Evolutionary conservation across 2,113 vertebrate genomes (phyloP).

Genomic region (Lepus timidus): DNA sequence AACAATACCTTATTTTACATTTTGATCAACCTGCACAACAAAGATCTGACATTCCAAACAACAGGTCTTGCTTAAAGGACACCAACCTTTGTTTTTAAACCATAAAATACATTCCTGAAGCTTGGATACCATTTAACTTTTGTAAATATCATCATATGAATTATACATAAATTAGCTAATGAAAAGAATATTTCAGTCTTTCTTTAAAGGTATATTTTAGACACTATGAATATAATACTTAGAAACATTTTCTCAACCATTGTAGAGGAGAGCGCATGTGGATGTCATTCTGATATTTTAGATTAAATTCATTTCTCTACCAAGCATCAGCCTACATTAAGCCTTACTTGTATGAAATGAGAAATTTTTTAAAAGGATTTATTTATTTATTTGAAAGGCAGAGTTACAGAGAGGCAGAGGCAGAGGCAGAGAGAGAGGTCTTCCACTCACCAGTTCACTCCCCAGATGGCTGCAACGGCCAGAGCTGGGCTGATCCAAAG

Average conservation of each 20-base stretch:
- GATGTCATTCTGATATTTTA: background rate
- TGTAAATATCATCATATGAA: background rate
- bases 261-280: background rate
- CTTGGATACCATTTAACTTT: slow-evolving; percentile 8
- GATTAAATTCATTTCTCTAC: background rate
- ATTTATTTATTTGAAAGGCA: no score
- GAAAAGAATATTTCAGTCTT: background rate
- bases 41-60: slow-evolving; percentile 18
- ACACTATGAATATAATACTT: background rate
- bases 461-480: no score
- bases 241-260: background rate
- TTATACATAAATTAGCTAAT: background rate
- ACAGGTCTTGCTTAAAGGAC: slow-evolving; percentile 29
- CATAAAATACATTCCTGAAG: background rate
- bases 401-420: no score
- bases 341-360: background rate
- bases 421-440: no score
- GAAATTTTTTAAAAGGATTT: no score
- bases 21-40: slow-evolving; percentile 8
- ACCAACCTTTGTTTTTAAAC: background rate
- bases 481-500: no score
- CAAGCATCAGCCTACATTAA: no score
- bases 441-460: no score
- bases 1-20: slow-evolving; percentile 66
- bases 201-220: background rate